A percentile compares a stretch with the other conserved stretches of the same genome.
These are phyloP conservation scores for Gastrophysa polygoni DNA, from an alignment of 2,888 invertebrate genomes.

Conservation along the genomic window DNA sequence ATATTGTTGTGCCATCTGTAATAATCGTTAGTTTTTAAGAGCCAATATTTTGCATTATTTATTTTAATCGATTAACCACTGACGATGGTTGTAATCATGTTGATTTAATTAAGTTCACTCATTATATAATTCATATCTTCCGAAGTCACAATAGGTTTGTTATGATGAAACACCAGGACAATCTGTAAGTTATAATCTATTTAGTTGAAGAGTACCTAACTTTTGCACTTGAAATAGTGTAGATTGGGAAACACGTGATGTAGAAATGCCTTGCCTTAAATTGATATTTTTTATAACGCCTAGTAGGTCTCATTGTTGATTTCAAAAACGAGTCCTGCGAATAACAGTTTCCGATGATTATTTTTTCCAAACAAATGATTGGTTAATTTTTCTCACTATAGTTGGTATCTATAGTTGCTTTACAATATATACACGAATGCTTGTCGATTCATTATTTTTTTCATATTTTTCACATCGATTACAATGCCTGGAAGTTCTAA, in stretches of 20 bases:
- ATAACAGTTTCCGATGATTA: not conserved
- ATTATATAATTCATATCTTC: not conserved
- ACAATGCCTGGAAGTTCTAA: no score
- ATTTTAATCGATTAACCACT: not conserved
- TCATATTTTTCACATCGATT: no score
- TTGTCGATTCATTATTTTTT: no score
- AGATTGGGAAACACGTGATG: conserved; percentile 38
- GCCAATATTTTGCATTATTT: not conserved
- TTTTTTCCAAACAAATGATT: not conserved
- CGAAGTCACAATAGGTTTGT: not conserved
- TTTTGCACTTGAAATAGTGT: conserved; percentile 14
- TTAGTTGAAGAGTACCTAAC: not conserved
- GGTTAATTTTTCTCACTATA: no score
- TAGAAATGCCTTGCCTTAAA: conserved; percentile 47
- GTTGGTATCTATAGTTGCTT: no score
- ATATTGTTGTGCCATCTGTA: not conserved
- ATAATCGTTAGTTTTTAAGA: not conserved
- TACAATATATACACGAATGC: no score
- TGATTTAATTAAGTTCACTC: not conserved
- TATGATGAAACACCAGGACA: not conserved
- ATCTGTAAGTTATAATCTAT: not conserved
- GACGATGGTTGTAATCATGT: not conserved
- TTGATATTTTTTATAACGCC: conserved; percentile 48
- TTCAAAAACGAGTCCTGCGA: conserved; percentile 9
- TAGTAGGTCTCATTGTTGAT: conserved; percentile 23